Evolutionary conservation across 1,140 invertebrate genomes (phyloP).

Genomic region (Drosophila prosaltans): DNA sequence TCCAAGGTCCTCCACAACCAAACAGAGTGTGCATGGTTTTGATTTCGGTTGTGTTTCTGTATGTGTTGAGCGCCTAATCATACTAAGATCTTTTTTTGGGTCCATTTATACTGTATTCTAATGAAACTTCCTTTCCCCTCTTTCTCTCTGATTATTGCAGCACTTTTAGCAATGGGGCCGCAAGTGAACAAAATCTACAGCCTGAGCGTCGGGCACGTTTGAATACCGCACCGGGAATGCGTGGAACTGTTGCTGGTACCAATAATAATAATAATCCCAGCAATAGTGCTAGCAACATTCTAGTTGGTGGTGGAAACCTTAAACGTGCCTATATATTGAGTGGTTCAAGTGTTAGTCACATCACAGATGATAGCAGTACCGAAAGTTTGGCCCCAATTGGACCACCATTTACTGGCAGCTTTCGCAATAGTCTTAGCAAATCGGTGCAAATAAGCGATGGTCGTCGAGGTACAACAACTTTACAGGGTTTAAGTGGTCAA

Average conservation of each 20-base stretch:
- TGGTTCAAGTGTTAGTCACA: conserved; percentile 75
- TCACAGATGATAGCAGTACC: conserved; percentile 79
- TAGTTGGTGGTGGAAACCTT: conserved; percentile 48
- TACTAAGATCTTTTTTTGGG: conserved; percentile 50
- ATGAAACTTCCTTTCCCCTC: conserved; percentile 25
- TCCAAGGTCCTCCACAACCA: conserved; percentile 46
- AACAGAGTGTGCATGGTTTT: conserved; percentile 26
- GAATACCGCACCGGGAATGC: conserved; percentile 80
- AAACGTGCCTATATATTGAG: conserved; percentile 74
- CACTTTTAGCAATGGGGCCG: conserved; percentile 80
- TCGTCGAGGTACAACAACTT: conserved; percentile 35
- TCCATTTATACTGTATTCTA: conserved; percentile 36
- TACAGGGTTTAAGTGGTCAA: conserved; percentile 33
- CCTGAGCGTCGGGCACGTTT: conserved; percentile 76
- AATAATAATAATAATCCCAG: conserved; percentile 9
- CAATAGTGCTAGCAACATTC: conserved; percentile 16
- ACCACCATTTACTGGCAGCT: conserved; percentile 55
- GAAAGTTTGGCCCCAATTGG: conserved; percentile 77
- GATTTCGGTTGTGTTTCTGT: conserved; percentile 23
- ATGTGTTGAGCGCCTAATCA: conserved; percentile 71
- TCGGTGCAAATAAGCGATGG: conserved; percentile 85
- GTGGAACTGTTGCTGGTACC: conserved; percentile 33
- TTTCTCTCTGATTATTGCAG: conserved; percentile 39
- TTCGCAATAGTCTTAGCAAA: conserved; percentile 83
- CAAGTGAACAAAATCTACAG: conserved; percentile 63